These are phyloP conservation scores for Brienomyrus longianalis DNA, from an alignment of 2,113 vertebrate species.

Conservation along the genomic window DNA sequence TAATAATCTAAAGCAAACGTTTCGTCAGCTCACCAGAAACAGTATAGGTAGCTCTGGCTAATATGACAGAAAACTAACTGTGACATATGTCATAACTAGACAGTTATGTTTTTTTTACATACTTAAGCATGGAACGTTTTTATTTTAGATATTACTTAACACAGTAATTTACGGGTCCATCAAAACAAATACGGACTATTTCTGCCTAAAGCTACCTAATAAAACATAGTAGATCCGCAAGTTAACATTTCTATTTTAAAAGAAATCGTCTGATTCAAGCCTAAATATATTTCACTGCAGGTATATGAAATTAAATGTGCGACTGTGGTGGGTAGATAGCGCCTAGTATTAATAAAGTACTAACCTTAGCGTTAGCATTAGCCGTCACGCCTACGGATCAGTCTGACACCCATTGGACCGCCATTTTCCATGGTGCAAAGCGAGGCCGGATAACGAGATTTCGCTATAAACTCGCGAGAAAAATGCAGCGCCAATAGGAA, in stretches of 20 bases:
- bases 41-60: not conserved
- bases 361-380: conserved; percentile 2
- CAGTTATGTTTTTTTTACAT: not conserved
- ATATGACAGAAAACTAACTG: not conserved
- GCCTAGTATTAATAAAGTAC: not conserved
- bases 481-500: not conserved
- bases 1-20: not conserved
- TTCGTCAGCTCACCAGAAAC: not conserved
- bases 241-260: not conserved
- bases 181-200: not conserved
- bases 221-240: not conserved
- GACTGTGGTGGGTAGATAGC: not conserved
- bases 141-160: not conserved
- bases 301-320: not conserved
- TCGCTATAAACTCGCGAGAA: not conserved
- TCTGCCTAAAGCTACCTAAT: not conserved
- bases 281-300: not conserved
- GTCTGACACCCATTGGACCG: not conserved
- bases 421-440: not conserved
- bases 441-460: not conserved
- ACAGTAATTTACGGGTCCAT: not conserved
- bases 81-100: not conserved
- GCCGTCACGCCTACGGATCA: not conserved
- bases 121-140: not conserved
- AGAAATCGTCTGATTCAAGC: not conserved